These are phyloP conservation scores for Oriolus oriolus DNA, from an alignment of 2,113 vertebrate genomes.

Conservation along the genomic window DNA sequence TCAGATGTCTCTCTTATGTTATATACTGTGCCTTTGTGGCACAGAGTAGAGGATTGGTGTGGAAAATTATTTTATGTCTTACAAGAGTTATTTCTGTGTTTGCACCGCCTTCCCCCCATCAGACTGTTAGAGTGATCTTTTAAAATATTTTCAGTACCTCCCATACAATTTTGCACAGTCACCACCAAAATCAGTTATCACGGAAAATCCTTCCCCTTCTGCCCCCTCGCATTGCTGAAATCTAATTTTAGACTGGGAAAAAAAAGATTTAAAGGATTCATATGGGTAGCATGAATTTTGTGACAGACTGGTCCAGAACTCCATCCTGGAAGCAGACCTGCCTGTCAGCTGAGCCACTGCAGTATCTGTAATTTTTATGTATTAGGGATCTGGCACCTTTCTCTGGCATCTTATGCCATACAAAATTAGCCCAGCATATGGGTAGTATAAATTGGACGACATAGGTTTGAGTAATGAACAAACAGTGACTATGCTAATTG, in stretches of 20 bases:
- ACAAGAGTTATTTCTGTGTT: background rate
- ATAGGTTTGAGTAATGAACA: constrained; percentile 32
- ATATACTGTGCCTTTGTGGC: background rate
- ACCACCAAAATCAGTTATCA: background rate
- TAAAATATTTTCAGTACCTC: background rate
- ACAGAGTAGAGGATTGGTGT: background rate
- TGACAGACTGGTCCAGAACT: background rate
- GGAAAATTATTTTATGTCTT: background rate
- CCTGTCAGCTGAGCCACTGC: constrained; percentile 20
- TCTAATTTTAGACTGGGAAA: constrained; percentile 1
- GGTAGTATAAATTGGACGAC: constrained; percentile 17
- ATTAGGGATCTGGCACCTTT: constrained; percentile 46
- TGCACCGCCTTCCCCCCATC: background rate
- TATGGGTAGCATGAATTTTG: background rate
- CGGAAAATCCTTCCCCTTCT: constrained; percentile 27
- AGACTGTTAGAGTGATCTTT: background rate
- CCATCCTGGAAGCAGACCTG: constrained; percentile 28
- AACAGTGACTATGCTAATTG: constrained; percentile 33
- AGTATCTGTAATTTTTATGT: constrained; percentile 39
- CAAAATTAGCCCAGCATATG: constrained; percentile 48
- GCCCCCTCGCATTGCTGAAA: background rate
- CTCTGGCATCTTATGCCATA: background rate
- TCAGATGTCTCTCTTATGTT: background rate
- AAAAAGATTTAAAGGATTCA: background rate
- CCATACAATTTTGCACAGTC: background rate